phyloP scores from a whole-genome alignment of 2,113 vertebrate genomes.

The Myiozetetes cayanensis region DNA sequence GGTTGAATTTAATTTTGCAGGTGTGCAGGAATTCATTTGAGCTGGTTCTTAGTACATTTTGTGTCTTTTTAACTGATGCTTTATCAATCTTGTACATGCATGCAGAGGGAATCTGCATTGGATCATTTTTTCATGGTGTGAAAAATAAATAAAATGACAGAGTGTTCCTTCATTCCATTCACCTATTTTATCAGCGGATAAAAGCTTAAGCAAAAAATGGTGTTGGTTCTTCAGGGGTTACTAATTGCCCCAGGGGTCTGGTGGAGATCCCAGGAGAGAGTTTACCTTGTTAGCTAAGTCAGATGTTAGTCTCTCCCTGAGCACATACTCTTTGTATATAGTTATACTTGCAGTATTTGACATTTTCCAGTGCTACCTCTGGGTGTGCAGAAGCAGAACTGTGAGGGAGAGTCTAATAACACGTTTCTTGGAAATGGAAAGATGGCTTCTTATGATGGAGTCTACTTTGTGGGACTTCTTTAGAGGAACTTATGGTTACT shows the following conservation, averaged over 20 bases:
- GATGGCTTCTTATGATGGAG: accelerated
- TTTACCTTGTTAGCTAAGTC: neutral
- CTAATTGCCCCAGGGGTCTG: neutral
- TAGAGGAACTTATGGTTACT: neutral
- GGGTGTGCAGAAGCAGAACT: neutral
- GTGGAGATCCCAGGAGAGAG: neutral
- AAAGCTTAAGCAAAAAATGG: neutral
- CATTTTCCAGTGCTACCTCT: neutral
- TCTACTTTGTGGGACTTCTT: neutral
- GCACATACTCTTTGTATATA: neutral
- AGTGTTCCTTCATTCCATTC: neutral
- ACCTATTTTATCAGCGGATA: neutral
- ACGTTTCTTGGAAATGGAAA: neutral
- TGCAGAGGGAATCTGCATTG: neutral
- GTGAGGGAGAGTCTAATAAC: neutral
- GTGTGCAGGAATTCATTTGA: neutral
- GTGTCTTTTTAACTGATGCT: slow-evolving; percentile 36
- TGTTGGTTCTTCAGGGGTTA: neutral
- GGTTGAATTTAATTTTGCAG: slow-evolving; percentile 2
- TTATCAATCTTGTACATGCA: slow-evolving; percentile 2
- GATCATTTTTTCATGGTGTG: neutral
- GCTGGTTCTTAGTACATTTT: neutral
- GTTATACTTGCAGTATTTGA: neutral
- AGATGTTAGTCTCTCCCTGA: neutral
- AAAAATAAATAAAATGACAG: slow-evolving; percentile 19